Base-by-base conservation (phyloP, 2,888 invertebrate species). In the Augochlorella aurata region DNA sequence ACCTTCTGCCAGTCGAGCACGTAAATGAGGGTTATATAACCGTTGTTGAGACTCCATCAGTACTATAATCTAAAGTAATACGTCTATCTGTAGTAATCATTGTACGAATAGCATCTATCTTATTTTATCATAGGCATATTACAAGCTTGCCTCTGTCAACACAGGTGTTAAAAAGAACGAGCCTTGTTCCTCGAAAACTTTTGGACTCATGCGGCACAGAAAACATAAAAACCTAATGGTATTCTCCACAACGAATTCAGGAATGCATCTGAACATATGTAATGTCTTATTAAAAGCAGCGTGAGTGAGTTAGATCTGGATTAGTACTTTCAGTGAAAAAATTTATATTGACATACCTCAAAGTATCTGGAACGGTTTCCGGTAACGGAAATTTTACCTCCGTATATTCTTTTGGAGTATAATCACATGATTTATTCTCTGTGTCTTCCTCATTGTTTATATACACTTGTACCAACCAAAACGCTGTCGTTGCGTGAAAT, bases 201-300 rank as follows among this genome's bases (percentile, higher is more conserved):
- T 94, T 4, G 95, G 94, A 79, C 94, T 94, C 68, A 96, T 96
- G 16, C 96, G 95, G 44, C 96, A 95, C 88, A 97, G 94, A 93
- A 98, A 96, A 85, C 97, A 96, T 88, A 98, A 95, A 92, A 97
- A 96, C 74, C 97, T 96, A 49, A 97, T 96, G 72, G 98, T 95
- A 93, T 98, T 99, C 93, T 98, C 98, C 69, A 98, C 94, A 52
- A 99, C 94, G 92, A 97, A 97, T 94, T 99, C 99, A 65, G 99
- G 99, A 91, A 99, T 95, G 92, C 97, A 97, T 91, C 97, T 97
- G 93, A 74, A 93, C 92, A 21, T 69, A 18, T 72, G 77, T 70
- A 61, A 68, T 78, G 21, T 21, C n/a, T 50, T 65, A 49, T 44
- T 76, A 29, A 54, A 50, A 24, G 63, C 24, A 54, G 49, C 18